phyloP scores from a whole-genome alignment of 2,888 invertebrate species.

The Drosophila kuntzei region DNA sequence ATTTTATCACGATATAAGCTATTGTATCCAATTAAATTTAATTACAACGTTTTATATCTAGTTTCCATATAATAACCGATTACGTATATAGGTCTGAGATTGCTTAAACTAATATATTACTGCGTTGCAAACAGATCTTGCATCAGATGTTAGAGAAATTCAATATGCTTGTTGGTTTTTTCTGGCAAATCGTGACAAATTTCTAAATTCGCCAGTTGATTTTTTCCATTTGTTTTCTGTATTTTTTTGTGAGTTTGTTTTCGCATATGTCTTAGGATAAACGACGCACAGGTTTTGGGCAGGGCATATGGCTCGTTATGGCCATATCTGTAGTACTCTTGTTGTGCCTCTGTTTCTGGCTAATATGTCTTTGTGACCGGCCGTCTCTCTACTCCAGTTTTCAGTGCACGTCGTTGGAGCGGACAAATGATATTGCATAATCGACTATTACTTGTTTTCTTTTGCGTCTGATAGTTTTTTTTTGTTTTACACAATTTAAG shows the following conservation, averaged over 20 bases:
- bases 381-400: slow-evolving; percentile 64
- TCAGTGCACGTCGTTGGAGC: slow-evolving; percentile 68
- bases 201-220: slow-evolving; percentile 46
- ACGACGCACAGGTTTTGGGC: slow-evolving; percentile 48
- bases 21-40: background rate
- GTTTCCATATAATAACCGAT: slow-evolving; percentile 5
- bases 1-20: background rate
- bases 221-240: slow-evolving; percentile 14
- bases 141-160: slow-evolving; percentile 37
- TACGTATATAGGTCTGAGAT: slow-evolving; percentile 2
- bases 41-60: slow-evolving; percentile 2
- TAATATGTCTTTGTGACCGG: slow-evolving; percentile 27
- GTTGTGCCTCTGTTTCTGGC: slow-evolving; percentile 11
- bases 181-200: slow-evolving; percentile 68
- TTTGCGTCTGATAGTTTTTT: slow-evolving; percentile 39
- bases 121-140: slow-evolving; percentile 9
- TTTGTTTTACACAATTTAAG: slow-evolving; percentile 46
- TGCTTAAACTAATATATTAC: background rate
- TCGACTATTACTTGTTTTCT: slow-evolving; percentile 68
- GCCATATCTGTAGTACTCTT: slow-evolving; percentile 38
- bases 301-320: slow-evolving; percentile 63
- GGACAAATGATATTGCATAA: slow-evolving; percentile 74
- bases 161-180: slow-evolving; percentile 25
- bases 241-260: background rate
- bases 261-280: slow-evolving; percentile 44